Base-by-base conservation (phyloP, 2,797 vertebrate genomes). In the Syngnathus acus region DNA sequence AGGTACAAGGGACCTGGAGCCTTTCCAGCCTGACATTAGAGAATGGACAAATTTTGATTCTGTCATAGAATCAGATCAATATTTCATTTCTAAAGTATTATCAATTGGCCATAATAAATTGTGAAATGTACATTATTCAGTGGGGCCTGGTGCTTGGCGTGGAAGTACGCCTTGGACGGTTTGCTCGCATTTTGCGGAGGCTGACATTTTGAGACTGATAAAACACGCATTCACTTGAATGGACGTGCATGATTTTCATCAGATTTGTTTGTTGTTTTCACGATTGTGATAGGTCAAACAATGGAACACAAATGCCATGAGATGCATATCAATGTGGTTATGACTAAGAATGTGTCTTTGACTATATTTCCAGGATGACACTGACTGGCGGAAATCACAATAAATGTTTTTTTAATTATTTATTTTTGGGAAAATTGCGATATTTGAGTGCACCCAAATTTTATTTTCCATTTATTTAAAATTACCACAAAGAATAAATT, bases 91-190 rank as follows among this genome's bases (percentile, higher is more conserved):
- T 42, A 13, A 61, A 61, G 39, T 61, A 42, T 61, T 21, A 45
- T 23, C 60, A 45, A 45, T 45, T 42, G 5, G 19, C 42, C 11
- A 21, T 42, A 3, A 40, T 60, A 10, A 17, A 6, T 42, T 43
- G 40, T 62, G 21, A 43, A 43, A 62, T 62, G 39, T 43, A 23
- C 60, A 62, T 32, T 32, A 57, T 57, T 57, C 21, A 54, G 21
- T 3, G 21, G 51, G 5, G 53, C 11, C 11, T 54, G 53, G 21
- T 21, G 9, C 50, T 9, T 40, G 57, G 17, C 57, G 10, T 4
- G 6, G 9, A 23, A 37, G 23, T 61, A 40, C 6, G 21, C 59
- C 19, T 6, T 62, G 60, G 21, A 43, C 13, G 8, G 11, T 23
- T 62, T 5, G 21, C 5, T 21, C 38, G 55, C 32, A 16, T 57